Conservation (phyloP, 64 coral and sea anemone species). For the Exaiptasia diaphana region DNA sequence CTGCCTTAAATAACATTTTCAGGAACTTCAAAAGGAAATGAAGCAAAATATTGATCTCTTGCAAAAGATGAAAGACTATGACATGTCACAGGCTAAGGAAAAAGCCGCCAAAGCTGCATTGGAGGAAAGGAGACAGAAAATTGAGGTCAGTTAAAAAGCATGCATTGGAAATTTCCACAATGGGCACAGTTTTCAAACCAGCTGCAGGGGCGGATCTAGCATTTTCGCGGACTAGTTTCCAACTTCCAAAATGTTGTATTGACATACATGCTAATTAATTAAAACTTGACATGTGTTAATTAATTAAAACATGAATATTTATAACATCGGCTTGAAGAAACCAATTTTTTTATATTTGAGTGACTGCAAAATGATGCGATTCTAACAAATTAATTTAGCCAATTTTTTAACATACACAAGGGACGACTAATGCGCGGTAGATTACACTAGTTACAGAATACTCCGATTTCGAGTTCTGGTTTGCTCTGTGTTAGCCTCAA, state of each 20-base stretch:
- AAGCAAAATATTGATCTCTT: slow-evolving; percentile 77
- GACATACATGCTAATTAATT: not conserved
- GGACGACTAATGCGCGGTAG: too few relatives aligned
- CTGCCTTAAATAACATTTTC: too few relatives aligned
- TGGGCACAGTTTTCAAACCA: not conserved
- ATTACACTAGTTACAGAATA: too few relatives aligned
- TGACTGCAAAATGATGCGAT: too few relatives aligned
- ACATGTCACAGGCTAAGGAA: slow-evolving; percentile 59
- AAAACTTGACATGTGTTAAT: not conserved
- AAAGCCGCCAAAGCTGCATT: slow-evolving; percentile 56
- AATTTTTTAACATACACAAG: too few relatives aligned
- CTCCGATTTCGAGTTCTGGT: too few relatives aligned
- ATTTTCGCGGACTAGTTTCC: not conserved
- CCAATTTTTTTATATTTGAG: too few relatives aligned
- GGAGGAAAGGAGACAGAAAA: slow-evolving; percentile 45
- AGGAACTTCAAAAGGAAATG: slow-evolving; percentile 80
- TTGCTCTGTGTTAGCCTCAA: too few relatives aligned
- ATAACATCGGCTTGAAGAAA: not conserved
- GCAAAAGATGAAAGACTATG: slow-evolving; percentile 81
- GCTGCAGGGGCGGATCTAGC: not conserved
- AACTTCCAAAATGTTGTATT: not conserved
- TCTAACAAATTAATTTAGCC: too few relatives aligned
- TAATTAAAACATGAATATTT: not conserved
- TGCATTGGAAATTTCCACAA: not conserved
- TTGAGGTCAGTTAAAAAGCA: slow-evolving; percentile 39